Percentiles rank a stretch among this genome's conserved stretches.
These are phyloP conservation scores for Chlorodrepanis virens DNA, from an alignment of 2,113 vertebrate genomes.

Conservation along the genomic window DNA sequence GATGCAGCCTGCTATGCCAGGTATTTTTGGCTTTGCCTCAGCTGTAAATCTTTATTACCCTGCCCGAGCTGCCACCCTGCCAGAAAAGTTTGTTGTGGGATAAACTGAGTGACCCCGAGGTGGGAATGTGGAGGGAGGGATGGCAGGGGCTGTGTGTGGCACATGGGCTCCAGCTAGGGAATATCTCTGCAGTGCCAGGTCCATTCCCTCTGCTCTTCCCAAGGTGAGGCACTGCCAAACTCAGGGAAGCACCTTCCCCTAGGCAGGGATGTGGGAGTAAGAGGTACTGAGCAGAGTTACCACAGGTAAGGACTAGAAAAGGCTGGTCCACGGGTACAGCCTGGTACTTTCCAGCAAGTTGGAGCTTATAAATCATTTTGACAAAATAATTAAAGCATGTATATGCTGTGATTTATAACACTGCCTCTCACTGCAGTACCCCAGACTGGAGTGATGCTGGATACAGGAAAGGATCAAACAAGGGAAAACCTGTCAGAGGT, in stretches of 20 bases:
- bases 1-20: background rate
- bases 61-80: background rate
- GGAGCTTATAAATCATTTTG: constrained; percentile 37
- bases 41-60: background rate
- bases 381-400: constrained; percentile 58
- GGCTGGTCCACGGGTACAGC: background rate
- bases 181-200: background rate
- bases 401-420: constrained; percentile 5
- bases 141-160: background rate
- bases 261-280: background rate
- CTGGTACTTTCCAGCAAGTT: background rate
- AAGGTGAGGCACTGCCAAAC: background rate
- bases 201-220: fast-evolving
- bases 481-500: background rate
- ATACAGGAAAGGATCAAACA: background rate
- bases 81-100: background rate
- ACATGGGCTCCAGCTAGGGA: fast-evolving
- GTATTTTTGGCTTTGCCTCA: background rate
- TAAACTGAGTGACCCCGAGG: background rate
- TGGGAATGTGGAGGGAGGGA: background rate
- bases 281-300: background rate
- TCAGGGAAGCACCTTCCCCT: background rate
- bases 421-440: background rate
- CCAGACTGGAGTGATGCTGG: background rate
- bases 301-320: background rate